These are phyloP conservation scores for Nudaria mundana DNA, from an alignment of 2,888 invertebrate species.

Conservation along the genomic window DNA sequence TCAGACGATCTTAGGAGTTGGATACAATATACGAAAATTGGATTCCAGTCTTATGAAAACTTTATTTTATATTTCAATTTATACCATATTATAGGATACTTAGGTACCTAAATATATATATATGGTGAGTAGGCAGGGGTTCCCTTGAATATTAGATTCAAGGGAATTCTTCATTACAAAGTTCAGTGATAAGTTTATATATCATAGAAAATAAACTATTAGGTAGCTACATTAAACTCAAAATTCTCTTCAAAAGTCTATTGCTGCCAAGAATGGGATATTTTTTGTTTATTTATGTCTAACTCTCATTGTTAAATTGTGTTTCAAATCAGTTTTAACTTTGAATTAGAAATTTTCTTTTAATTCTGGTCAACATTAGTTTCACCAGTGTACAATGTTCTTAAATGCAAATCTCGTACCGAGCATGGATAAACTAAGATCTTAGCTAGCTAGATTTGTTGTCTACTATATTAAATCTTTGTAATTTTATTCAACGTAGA, in stretches of 20 bases:
- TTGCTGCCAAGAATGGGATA: no score
- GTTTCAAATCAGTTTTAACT: background rate
- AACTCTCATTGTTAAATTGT: background rate
- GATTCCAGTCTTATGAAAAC: constrained; percentile 9
- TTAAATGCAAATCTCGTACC: constrained; percentile 59
- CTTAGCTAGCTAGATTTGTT: constrained; percentile 66
- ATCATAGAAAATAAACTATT: no score
- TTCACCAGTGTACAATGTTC: constrained; percentile 44
- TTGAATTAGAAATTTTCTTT: constrained; percentile 17
- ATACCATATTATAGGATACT: no score
- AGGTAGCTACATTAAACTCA: no score
- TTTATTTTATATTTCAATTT: constrained; percentile 8
- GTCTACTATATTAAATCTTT: constrained; percentile 51
- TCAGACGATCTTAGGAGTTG: constrained; percentile 45
- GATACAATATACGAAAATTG: constrained; percentile 40
- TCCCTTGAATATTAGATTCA: no score
- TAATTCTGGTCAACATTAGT: constrained; percentile 24
- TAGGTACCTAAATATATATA: no score
- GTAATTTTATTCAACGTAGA: constrained; percentile 52
- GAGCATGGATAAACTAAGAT: constrained; percentile 61
- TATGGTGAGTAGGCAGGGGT: no score
- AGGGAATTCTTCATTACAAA: no score
- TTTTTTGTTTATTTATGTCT: no score
- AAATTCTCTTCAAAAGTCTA: no score
- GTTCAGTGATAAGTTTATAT: no score